Conservation (phyloP, 1,140 invertebrate genomes). For the Aphis craccivora region DNA sequence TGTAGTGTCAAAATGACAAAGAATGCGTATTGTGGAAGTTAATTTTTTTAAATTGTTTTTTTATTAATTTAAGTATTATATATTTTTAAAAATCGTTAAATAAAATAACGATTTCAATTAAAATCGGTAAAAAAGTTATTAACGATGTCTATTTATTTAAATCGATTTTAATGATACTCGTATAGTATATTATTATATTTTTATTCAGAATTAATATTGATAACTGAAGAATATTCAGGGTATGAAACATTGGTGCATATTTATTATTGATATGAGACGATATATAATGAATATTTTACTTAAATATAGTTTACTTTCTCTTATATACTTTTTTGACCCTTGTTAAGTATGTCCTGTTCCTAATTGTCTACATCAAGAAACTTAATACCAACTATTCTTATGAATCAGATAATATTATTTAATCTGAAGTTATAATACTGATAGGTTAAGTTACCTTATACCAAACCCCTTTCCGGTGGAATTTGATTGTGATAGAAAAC, state of each 20-base stretch:
- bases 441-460: not conserved
- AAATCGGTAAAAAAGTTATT: not conserved
- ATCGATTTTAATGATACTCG: not conserved
- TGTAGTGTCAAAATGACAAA: conserved; percentile 14
- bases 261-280: not conserved
- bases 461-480: not conserved
- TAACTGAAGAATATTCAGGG: not conserved
- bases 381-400: not conserved
- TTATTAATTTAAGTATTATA: not conserved
- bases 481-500: not conserved
- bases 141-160: not conserved
- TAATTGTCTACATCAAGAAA: not conserved
- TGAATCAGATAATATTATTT: not conserved
- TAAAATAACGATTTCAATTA: not conserved
- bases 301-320: conserved; percentile 1
- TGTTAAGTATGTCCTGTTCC: not conserved
- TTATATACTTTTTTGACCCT: not conserved
- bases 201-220: not conserved
- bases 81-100: not conserved
- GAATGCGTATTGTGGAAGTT: not conserved
- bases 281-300: not conserved
- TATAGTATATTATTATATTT: not conserved
- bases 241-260: not conserved
- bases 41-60: not conserved
- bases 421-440: not conserved